These are phyloP conservation scores for Actinia equina DNA, from an alignment of 64 coral and sea anemone genomes.

Conservation along the genomic window DNA sequence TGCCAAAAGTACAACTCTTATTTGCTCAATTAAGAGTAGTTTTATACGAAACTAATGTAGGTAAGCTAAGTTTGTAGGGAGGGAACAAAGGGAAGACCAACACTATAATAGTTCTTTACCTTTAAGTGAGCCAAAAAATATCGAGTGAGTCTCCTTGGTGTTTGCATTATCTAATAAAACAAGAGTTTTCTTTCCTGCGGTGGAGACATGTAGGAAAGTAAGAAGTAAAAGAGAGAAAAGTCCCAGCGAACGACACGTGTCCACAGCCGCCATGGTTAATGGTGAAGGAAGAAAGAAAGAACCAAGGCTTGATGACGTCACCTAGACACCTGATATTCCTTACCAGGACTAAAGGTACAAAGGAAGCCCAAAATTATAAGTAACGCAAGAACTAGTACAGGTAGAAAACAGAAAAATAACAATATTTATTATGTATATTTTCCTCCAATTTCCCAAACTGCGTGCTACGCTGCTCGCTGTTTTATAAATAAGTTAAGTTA, in stretches of 20 bases:
- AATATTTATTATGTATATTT: no score
- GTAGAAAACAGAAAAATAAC: no score
- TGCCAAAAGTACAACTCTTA: no score
- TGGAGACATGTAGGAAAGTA: conserved; percentile 31
- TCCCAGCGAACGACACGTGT: conserved; percentile 84
- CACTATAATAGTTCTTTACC: conserved; percentile 36
- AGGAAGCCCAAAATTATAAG: background rate
- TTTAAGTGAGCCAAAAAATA: conserved; percentile 97
- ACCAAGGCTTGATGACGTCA: background rate
- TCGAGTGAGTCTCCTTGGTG: conserved; percentile 97
- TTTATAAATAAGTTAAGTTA: no score
- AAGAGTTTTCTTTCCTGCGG: conserved; percentile 74
- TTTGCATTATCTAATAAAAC: conserved; percentile 94
- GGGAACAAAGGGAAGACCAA: no score
- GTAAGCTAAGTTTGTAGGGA: no score
- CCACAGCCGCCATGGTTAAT: conserved; percentile 50
- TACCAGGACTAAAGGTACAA: background rate
- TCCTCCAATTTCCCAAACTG: no score
- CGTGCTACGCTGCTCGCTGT: no score
- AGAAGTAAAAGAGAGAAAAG: conserved; percentile 53
- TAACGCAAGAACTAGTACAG: no score
- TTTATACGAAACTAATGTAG: no score
- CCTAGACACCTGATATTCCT: background rate
- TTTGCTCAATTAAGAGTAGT: no score
- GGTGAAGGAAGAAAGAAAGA: conserved; percentile 14